Evolutionary conservation across 2,113 vertebrate genomes (phyloP).

Genomic region (Clarias gariepinus): DNA sequence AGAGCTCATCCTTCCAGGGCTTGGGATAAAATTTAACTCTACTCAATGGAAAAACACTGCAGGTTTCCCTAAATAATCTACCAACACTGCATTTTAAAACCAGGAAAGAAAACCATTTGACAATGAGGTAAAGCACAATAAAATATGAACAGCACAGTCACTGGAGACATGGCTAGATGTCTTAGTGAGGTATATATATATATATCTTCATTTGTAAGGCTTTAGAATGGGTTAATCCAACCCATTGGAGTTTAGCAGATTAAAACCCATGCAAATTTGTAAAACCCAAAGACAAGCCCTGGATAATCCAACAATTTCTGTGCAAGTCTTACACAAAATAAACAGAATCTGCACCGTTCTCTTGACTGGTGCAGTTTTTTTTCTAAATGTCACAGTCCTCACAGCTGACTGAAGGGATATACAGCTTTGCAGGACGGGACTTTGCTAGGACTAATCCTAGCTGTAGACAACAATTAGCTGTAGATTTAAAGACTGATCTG

Average conservation of each 20-base stretch:
- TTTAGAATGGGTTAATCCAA: constrained; percentile 6
- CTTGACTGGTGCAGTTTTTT: neutral
- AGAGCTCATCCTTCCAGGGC: constrained; percentile 34
- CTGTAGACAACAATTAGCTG: neutral
- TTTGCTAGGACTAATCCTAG: neutral
- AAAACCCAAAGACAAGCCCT: constrained; percentile 17
- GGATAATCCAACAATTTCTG: neutral
- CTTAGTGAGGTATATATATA: neutral
- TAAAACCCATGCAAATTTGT: constrained; percentile 41
- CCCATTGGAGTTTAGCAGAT: constrained; percentile 25
- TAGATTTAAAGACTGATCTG: neutral
- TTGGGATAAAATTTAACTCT: neutral
- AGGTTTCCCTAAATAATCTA: neutral
- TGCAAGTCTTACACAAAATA: neutral
- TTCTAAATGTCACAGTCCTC: neutral
- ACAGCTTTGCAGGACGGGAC: neutral
- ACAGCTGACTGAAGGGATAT: neutral
- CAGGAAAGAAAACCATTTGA: neutral
- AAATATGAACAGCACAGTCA: neutral
- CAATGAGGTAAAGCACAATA: neutral
- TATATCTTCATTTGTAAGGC: constrained; percentile 25
- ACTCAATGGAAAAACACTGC: neutral
- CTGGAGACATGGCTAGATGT: neutral
- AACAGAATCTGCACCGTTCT: neutral
- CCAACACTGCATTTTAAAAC: neutral